Evolutionary conservation across 2,888 invertebrate genomes (phyloP).

Genomic region (Chydorus sphaericus): DNA sequence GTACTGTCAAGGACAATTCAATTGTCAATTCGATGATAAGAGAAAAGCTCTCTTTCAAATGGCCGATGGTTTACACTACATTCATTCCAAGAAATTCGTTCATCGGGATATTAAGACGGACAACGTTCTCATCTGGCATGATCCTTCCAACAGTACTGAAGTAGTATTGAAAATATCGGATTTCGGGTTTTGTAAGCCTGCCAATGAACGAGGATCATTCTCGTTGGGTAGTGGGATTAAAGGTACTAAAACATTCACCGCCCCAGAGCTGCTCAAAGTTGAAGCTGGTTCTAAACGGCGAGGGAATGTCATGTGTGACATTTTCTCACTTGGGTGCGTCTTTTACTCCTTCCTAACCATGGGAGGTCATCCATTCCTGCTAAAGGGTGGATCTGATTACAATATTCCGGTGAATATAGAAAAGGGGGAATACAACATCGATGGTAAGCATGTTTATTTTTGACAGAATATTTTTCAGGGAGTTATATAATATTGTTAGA

Average conservation of each 20-base stretch:
- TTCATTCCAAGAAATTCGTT: background rate
- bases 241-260: background rate
- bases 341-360: background rate
- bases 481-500: too few species aligned
- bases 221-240: background rate
- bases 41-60: background rate
- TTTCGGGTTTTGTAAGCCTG: slow-evolving; percentile 1
- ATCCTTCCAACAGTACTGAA: too few species aligned
- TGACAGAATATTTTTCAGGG: background rate
- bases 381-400: background rate
- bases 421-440: background rate
- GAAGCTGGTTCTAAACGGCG: background rate
- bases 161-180: background rate
- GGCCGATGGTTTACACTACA: background rate
- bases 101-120: background rate
- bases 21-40: background rate
- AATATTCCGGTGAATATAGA: background rate
- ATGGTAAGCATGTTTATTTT: background rate
- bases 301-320: background rate
- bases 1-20: background rate
- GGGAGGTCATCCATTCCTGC: background rate
- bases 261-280: background rate
- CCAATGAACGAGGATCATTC: background rate
- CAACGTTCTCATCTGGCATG: background rate
- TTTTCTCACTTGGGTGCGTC: background rate